Percentiles rank a stretch among this genome's conserved stretches.
phyloP scores from a whole-genome alignment of 2,888 invertebrate genomes.

The Allacma fusca region DNA sequence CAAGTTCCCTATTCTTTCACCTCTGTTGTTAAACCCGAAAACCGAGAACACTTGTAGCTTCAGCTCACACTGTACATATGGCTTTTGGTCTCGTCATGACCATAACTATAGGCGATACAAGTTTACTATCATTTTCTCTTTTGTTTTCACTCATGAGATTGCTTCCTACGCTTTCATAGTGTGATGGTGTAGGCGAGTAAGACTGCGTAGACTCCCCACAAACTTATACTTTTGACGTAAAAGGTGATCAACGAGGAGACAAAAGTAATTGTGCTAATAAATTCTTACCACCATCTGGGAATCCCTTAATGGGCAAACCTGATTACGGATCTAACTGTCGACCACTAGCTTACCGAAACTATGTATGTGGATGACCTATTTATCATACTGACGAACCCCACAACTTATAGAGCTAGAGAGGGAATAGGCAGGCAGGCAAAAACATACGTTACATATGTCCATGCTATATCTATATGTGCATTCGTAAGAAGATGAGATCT shows the following conservation, averaged over 20 bases:
- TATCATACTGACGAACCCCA: not conserved
- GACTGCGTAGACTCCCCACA: not conserved
- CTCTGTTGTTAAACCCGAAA: not conserved
- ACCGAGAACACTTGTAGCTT: not conserved
- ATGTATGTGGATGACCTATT: not conserved
- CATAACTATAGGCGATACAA: not conserved
- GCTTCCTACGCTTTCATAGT: conserved; percentile 8
- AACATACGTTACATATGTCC: too few species aligned
- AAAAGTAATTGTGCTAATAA: conserved; percentile 12
- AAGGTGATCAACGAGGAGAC: conserved; percentile 23
- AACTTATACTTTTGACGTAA: conserved; percentile 1
- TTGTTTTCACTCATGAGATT: conserved; percentile 18
- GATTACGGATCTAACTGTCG: not conserved
- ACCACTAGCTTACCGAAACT: not conserved
- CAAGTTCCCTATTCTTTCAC: not conserved
- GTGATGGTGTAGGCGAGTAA: conserved; percentile 1
- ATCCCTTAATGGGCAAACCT: conserved; percentile 12
- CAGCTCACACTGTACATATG: not conserved
- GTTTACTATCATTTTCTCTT: conserved; percentile 1
- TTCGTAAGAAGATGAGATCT: too few species aligned
- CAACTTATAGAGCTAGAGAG: too few species aligned
- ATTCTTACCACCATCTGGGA: conserved; percentile 20
- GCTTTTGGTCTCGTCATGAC: not conserved
- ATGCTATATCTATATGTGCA: too few species aligned
- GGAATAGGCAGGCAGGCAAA: too few species aligned